Percentiles rank a stretch among this genome's conserved stretches.
phyloP scores from a whole-genome alignment of 2,888 invertebrate species.

The Coelopa pilipes region DNA sequence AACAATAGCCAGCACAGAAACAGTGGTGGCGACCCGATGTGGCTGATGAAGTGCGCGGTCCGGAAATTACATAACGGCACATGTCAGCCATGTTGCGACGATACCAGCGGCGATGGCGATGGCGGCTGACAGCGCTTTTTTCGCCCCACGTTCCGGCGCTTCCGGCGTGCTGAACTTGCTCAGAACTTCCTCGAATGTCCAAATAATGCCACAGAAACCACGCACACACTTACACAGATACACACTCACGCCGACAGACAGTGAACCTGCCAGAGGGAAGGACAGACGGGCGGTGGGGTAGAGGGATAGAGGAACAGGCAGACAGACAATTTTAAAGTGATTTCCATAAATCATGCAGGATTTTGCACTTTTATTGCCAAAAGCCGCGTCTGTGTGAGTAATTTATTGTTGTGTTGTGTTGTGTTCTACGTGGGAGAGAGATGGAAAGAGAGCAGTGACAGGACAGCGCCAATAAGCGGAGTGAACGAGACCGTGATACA shows the following conservation, averaged over 20 bases:
- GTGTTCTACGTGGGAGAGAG: not conserved
- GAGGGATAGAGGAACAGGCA: no score
- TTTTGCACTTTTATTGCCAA: conserved; percentile 31
- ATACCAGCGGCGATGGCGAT: not conserved
- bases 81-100: conserved; percentile 16
- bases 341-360: conserved; percentile 31
- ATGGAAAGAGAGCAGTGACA: not conserved
- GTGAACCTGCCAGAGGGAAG: not conserved
- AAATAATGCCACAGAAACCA: not conserved
- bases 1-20: not conserved
- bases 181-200: not conserved
- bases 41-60: conserved; percentile 12
- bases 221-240: not conserved
- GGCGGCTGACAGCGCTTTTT: no score
- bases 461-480: no score
- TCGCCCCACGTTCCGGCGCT: not conserved
- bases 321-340: conserved; percentile 16
- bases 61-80: conserved; percentile 18
- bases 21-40: not conserved
- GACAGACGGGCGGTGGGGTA: no score
- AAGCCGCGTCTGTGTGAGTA: conserved; percentile 19
- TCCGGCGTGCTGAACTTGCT: not conserved
- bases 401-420: conserved; percentile 21
- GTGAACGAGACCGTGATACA: no score
- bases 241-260: not conserved